Base-by-base conservation (phyloP, 2,113 vertebrate genomes). In the Daphoenositta chrysoptera region DNA sequence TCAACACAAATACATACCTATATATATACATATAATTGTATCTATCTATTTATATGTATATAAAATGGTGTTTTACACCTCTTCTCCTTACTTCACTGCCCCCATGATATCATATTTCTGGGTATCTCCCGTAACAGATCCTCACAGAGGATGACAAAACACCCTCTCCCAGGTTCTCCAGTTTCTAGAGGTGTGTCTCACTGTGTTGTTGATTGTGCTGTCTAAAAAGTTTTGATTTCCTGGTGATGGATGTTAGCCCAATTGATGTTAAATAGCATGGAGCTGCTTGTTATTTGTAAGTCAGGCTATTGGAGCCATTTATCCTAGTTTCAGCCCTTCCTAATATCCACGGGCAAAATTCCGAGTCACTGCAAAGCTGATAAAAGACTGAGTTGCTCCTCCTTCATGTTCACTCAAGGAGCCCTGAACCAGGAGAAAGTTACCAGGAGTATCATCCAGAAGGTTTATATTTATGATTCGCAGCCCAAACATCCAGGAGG, bases 271-370 rank as follows among this genome's bases (percentile, higher is more conserved):
- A 96, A 94, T 92, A 88, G 86, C 90, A 54, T 53, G 66, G 80
- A 81, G 76, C 28, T 57, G 72, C 80, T 93, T 93, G 88, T 79
- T 96, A 90, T 95, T 92, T 95, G 90, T 96, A 91, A 91, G 84
- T 90, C 79, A 71, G 93, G 82, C 87, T 96, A 94, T 95, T 96
- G 94, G 87, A 95, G 64, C 82, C 95, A 97, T 97, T 97, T 95
- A 94, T 97, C 93, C 95, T 95, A 10, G 68, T 95, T 97, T 95
- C 85, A 97, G 51, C 75, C 78, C 40, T 92, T 95, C 85, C 91
- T 83, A 68, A 88, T 91, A 81, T 75, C 95, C 94, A 94, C 82
- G 47, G 96, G 95, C 95, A 92, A 96, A 93, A 94, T 94, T 91
- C 53, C 39, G 47, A 53, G 4, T 95, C 93, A 71, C 84, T 87